phyloP scores from a whole-genome alignment of 1,140 invertebrate genomes.

The Apis cerana region DNA sequence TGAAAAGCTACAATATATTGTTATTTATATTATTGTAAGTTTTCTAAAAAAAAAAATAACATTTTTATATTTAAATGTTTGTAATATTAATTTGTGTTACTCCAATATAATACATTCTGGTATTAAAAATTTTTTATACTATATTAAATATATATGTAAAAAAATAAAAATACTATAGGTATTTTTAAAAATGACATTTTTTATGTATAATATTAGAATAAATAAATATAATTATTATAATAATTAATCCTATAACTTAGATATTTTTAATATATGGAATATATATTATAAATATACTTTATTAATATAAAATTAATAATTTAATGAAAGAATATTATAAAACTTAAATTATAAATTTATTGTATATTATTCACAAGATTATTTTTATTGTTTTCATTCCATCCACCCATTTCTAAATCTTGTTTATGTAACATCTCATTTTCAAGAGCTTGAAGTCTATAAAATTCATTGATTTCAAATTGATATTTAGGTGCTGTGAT shows the following conservation, averaged over 20 bases:
- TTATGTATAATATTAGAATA: conserved; percentile 2
- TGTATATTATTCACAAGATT: conserved; percentile 53
- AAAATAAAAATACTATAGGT: not conserved
- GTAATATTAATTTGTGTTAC: conserved; percentile 11
- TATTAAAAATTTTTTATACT: conserved; percentile 17
- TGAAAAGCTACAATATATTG: conserved; percentile 2
- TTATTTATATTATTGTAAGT: not conserved
- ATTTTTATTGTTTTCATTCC: conserved; percentile 68
- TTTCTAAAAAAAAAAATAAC: not conserved
- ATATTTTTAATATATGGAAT: not conserved
- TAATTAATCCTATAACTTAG: not conserved
- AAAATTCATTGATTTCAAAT: conserved; percentile 92
- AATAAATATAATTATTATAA: not conserved
- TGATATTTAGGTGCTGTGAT: conserved; percentile 96
- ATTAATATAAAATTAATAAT: not conserved
- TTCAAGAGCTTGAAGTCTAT: conserved; percentile 82
- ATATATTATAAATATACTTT: conserved; percentile 12
- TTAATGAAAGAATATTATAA: not conserved
- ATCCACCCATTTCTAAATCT: conserved; percentile 81
- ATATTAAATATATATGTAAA: conserved; percentile 13
- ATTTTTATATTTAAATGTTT: conserved; percentile 5
- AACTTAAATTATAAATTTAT: not conserved
- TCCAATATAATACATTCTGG: not conserved
- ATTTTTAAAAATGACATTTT: not conserved
- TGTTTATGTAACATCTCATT: conserved; percentile 81